Base-by-base conservation (phyloP, 37 sponge, comb jelly and placozoan species). In the Chondrilla cf. caribensis region DNA sequence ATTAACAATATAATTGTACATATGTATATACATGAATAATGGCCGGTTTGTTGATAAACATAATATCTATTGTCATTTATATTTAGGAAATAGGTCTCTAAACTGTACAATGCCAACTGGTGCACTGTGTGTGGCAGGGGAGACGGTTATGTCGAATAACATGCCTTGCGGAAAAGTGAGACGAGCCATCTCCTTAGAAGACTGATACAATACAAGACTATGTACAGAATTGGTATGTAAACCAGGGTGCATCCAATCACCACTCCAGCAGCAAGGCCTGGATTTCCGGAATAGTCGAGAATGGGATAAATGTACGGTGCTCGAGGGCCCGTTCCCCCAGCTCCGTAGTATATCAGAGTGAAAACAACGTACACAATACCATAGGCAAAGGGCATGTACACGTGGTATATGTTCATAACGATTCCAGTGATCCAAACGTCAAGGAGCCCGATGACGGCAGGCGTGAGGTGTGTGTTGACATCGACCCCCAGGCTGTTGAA, bases 301-400 rank as follows among this genome's bases (percentile, higher is more conserved):
- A 84, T 37, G 0, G 82, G 82, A 73, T 90, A 90, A 22, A 90
- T 90, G 62, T 77, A 82, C 36, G 67, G 80, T 1, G 82, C 42
- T 22, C 71, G 86, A 17, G 19, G 39, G 47, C 77, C 80, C 2
- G 80, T 78, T 2, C 90, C 90, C 38, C 83, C 80, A 3, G 76
- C 79, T 57, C 38, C 82, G 75, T 59, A 86, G 82, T 90, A 84
- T 9, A 90, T 47, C 15, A 55, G 67, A 32, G 91, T 77, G 70
- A 90, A 90, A 0, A 80, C 78, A 0, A 28, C 55, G 37, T 90
- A 90, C 7, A 58, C 67, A 0, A 1, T 38, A 14, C 58, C 81
- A 58, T 73, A 67, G 5, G 79, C 1, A 18, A 87, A 2, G 25
- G 64, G 54, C 36, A 86, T 78, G 57, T 82, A 29, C 1, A 64